Evolutionary conservation across 2,113 vertebrate genomes (phyloP), one percentile per base, ranked within the genome.

Genomic region (Chaetura pelagica): DNA sequence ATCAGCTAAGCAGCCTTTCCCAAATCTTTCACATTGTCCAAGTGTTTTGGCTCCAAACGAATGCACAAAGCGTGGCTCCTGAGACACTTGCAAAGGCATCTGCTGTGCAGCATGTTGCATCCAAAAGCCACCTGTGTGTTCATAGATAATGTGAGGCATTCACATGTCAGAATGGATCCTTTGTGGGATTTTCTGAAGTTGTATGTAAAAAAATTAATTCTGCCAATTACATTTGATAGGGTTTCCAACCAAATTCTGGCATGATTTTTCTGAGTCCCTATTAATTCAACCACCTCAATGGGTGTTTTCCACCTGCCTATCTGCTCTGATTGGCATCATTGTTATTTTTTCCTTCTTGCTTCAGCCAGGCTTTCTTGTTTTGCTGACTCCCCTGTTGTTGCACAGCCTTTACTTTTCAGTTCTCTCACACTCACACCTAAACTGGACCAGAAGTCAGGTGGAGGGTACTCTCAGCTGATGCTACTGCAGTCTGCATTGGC

Each of bases 61-160:
- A 48, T n/a, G 54, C 44, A 62, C 49, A n/a, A 23, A 66, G 21
- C 42, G 71, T 12, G 48, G 79, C 82, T 94, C 68, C 76, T 55
- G 95, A 44, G 88, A 66, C 80, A 42, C 80, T 68, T 55, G n/a
- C 71, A 62, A 78, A 55, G 8, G 58, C 55, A 73, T 40, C 87
- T 83, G 32, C 54, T 51, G 22, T 58, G 66, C 92, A 91, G 64
- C 78, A 49, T 12, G 38, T 57, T 68, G 64, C 62, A 44, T 21
- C 85, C 85, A 51, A 76, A 35, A 87, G 84, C 72, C 89, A 91
- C 94, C 96, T 83, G 89, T 6, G 71, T 78, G 73, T 46, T 94
- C 66, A 3, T 15, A 96, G 83, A 73, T 48, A 77, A 59, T 49
- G 30, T 19, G 4, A 81, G 38, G 48, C 4, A 2, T 21, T 82